Conservation (phyloP, 92 coral and sea anemone genomes). For the Umimayanthus chanpuru region DNA sequence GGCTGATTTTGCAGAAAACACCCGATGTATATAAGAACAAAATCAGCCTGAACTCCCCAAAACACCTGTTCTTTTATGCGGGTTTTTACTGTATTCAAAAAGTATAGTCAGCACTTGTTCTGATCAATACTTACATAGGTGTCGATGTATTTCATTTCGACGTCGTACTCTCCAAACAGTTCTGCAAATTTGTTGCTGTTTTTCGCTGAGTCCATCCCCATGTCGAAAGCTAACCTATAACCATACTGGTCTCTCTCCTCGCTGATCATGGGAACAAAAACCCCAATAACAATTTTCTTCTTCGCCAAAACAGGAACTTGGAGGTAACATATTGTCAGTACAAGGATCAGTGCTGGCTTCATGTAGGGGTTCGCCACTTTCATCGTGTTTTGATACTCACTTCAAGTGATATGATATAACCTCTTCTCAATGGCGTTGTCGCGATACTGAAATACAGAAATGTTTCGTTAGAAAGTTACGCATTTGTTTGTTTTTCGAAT, state of each 20-base stretch:
- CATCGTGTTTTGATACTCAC: neutral
- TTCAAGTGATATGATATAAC: neutral
- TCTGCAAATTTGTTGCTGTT: slow-evolving; percentile 21
- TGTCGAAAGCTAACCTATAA: slow-evolving; percentile 29
- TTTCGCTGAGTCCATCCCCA: slow-evolving; percentile 25
- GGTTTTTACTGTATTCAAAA: too few relatives aligned
- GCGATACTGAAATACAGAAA: slow-evolving; percentile 6
- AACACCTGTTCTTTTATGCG: too few relatives aligned
- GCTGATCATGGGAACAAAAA: slow-evolving; percentile 26
- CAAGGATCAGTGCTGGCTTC: neutral
- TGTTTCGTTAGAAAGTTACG: neutral
- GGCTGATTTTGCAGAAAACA: too few relatives aligned
- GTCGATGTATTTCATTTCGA: slow-evolving; percentile 29
- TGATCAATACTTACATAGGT: slow-evolving; percentile 24
- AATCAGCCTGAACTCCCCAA: too few relatives aligned
- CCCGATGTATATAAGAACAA: too few relatives aligned
- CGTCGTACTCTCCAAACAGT: slow-evolving; percentile 29
- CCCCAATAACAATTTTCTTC: slow-evolving; percentile 22
- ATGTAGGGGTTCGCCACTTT: neutral
- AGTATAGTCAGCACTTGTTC: neutral
- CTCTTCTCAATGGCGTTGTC: neutral
- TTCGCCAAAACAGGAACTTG: slow-evolving; percentile 7
- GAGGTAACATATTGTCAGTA: slow-evolving; percentile 14
- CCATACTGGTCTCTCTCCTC: slow-evolving; percentile 20
- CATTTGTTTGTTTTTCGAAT: neutral